Evolutionary conservation across 1,140 invertebrate genomes (phyloP).

Genomic region (Riptortus pedestris): DNA sequence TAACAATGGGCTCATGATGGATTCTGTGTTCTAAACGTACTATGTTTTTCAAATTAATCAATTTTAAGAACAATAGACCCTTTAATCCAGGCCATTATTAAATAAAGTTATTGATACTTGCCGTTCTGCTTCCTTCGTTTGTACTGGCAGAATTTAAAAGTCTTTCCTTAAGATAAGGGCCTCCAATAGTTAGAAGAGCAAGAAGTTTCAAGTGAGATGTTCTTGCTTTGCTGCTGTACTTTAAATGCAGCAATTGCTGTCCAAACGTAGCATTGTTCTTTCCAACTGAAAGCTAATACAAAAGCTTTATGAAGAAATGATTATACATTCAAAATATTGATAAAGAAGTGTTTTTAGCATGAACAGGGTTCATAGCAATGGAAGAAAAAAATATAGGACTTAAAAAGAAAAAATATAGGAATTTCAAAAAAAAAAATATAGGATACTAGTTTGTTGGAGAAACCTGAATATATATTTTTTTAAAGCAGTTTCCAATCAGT

Average conservation of each 20-base stretch:
- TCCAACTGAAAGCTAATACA: conserved; percentile 23
- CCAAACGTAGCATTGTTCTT: conserved; percentile 23
- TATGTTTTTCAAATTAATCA: not conserved
- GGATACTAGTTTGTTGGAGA: not conserved
- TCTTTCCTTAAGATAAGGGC: conserved; percentile 21
- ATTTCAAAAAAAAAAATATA: not conserved
- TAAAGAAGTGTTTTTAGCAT: too few species aligned
- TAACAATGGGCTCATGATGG: too few species aligned
- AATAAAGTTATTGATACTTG: not conserved
- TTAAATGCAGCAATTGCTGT: conserved; percentile 22
- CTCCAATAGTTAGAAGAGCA: conserved; percentile 21
- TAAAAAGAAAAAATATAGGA: not conserved
- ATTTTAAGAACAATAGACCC: not conserved
- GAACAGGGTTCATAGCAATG: too few species aligned
- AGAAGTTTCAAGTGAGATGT: conserved; percentile 10
- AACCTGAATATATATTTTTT: not conserved
- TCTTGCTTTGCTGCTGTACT: not conserved
- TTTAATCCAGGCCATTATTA: not conserved
- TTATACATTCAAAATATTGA: too few species aligned
- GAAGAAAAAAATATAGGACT: not conserved
- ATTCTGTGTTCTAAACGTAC: not conserved
- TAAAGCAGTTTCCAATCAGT: too few species aligned
- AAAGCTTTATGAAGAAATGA: not conserved
- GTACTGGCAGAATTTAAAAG: not conserved
- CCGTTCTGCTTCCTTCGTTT: not conserved